Conservation (phyloP, 2,888 invertebrate genomes). For the Chromoteleia sp. region DNA sequence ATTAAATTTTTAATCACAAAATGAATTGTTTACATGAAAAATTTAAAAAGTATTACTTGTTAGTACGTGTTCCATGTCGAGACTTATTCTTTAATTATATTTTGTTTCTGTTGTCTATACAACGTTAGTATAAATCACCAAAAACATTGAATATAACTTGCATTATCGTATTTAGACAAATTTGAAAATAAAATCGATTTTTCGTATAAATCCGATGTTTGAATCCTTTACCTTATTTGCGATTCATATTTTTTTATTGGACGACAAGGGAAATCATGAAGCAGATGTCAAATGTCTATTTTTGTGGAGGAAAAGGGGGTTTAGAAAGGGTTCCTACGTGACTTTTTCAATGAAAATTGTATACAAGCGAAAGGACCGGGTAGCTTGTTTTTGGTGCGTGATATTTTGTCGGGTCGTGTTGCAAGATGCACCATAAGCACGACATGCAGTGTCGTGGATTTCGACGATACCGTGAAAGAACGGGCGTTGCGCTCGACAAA, state of each 20-base stretch:
- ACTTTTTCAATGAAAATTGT: conserved; percentile 72
- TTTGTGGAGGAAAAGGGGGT: neutral
- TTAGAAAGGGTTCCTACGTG: conserved; percentile 43
- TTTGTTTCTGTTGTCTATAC: no score
- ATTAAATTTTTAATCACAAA: no score
- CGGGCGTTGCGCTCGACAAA: conserved; percentile 49
- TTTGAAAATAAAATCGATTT: no score
- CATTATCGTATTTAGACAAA: no score
- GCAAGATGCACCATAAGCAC: conserved; percentile 70
- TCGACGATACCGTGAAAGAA: conserved; percentile 68
- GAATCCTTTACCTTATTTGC: neutral
- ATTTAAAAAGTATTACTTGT: no score
- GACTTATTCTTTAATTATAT: no score
- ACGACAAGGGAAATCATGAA: conserved; percentile 15
- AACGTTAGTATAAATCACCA: no score
- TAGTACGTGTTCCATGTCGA: no score
- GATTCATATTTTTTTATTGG: conserved; percentile 9
- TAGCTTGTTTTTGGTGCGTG: conserved; percentile 56
- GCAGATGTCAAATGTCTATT: conserved; percentile 14
- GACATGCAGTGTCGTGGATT: conserved; percentile 74
- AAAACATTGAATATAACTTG: no score
- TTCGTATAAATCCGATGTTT: no score
- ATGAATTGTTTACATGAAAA: no score
- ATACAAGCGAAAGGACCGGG: conserved; percentile 45
- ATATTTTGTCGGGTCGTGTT: conserved; percentile 72